phyloP scores from a whole-genome alignment of 2,797 vertebrate genomes.

The Mormyrus hasselquistii region DNA sequence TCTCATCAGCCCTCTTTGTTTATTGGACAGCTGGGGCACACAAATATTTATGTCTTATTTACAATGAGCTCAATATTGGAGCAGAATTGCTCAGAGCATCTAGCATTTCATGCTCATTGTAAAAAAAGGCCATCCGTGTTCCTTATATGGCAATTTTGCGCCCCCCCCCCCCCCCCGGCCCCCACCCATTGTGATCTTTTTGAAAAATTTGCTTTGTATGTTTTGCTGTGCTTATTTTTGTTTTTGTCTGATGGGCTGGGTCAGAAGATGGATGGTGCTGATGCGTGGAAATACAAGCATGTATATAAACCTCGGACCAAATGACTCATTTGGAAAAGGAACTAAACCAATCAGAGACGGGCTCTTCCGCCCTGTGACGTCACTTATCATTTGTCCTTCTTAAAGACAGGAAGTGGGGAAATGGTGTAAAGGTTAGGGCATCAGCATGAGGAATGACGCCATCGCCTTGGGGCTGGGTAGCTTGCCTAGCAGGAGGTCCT shows the following conservation, averaged over 20 bases:
- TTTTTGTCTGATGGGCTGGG: background rate
- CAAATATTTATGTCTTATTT: slow-evolving; percentile 18
- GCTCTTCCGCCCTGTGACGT: background rate
- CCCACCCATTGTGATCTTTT: background rate
- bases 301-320: background rate
- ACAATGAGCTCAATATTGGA: background rate
- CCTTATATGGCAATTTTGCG: background rate
- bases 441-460: background rate
- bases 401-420: background rate
- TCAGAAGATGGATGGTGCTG: background rate
- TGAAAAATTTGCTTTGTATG: background rate
- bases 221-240: background rate
- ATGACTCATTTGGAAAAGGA: background rate
- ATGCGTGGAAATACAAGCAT: background rate
- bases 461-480: background rate
- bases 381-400: background rate
- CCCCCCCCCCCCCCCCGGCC: background rate
- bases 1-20: slow-evolving; percentile 12
- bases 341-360: background rate
- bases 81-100: background rate
- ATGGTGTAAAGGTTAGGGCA: background rate
- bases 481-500: background rate
- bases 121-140: background rate
- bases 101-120: background rate
- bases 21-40: background rate